Conservation (phyloP, 2,888 invertebrate genomes). For the Petrophora chlorosata region DNA sequence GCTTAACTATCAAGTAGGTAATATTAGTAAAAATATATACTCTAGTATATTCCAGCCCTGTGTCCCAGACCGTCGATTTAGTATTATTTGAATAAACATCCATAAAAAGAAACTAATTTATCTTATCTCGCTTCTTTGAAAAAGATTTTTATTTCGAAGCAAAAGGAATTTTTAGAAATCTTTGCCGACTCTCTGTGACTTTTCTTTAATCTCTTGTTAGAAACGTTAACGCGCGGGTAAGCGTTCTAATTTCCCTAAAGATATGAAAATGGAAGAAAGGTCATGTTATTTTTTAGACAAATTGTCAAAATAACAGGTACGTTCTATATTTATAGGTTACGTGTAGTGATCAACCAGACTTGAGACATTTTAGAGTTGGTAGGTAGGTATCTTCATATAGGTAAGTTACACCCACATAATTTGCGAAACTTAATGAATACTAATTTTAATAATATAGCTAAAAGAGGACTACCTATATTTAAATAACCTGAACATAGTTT, state of each 20-base stretch:
- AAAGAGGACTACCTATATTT: too few relatives aligned
- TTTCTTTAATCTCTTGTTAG: slow-evolving; percentile 22
- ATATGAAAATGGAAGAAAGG: slow-evolving; percentile 27
- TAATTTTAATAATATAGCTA: too few relatives aligned
- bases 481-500: too few relatives aligned
- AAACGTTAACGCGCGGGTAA: slow-evolving; percentile 28
- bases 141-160: slow-evolving; percentile 19
- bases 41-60: background rate
- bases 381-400: too few relatives aligned
- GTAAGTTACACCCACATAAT: too few relatives aligned
- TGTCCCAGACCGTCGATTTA: background rate
- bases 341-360: too few relatives aligned
- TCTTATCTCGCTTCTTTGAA: slow-evolving; percentile 11
- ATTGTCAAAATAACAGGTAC: slow-evolving; percentile 12
- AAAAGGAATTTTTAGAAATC: slow-evolving; percentile 22
- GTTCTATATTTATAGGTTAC: slow-evolving; percentile 7
- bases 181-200: slow-evolving; percentile 11
- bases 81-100: slow-evolving; percentile 1
- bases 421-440: too few relatives aligned
- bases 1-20: too few relatives aligned
- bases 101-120: slow-evolving; percentile 16
- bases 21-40: too few relatives aligned
- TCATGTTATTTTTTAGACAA: slow-evolving; percentile 13
- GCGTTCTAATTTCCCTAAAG: slow-evolving; percentile 31
- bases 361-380: too few relatives aligned